Evolutionary conservation across 2,113 vertebrate genomes (phyloP).

Genomic region (Trogon surrucura): DNA sequence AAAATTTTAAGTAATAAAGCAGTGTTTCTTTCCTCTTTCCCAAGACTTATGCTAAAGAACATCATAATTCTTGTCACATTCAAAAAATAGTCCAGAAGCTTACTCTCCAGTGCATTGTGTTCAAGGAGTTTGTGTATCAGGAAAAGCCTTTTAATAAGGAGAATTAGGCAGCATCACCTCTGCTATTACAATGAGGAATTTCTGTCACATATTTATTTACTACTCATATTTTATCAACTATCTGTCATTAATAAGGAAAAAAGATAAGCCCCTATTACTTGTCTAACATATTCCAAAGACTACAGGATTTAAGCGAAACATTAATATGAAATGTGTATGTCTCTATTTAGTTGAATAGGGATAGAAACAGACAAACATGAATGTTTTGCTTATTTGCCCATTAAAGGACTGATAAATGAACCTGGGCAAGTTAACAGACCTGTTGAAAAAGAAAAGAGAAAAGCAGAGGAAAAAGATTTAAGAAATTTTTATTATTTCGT

Average conservation of each 20-base stretch:
- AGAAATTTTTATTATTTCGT: background rate
- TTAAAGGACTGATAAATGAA: background rate
- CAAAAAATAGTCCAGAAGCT: background rate
- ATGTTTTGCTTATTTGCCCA: background rate
- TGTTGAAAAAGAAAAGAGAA: background rate
- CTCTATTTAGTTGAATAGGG: background rate
- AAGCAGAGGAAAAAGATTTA: background rate
- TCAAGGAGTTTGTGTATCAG: background rate
- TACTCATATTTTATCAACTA: background rate
- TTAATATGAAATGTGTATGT: background rate
- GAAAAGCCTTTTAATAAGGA: background rate
- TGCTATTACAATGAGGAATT: background rate
- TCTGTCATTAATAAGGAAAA: background rate
- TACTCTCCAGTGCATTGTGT: background rate
- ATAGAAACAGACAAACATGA: background rate
- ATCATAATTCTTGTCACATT: background rate
- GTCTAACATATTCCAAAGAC: background rate
- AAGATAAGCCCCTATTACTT: background rate
- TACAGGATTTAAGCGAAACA: background rate
- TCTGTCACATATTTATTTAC: background rate
- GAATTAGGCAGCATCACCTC: background rate
- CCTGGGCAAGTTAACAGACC: background rate
- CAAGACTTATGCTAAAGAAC: background rate
- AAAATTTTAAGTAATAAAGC: background rate
- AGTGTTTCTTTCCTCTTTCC: fast-evolving